These are phyloP conservation scores for Nasonovia ribisnigri DNA, from an alignment of 2,888 invertebrate genomes.

Conservation along the genomic window DNA sequence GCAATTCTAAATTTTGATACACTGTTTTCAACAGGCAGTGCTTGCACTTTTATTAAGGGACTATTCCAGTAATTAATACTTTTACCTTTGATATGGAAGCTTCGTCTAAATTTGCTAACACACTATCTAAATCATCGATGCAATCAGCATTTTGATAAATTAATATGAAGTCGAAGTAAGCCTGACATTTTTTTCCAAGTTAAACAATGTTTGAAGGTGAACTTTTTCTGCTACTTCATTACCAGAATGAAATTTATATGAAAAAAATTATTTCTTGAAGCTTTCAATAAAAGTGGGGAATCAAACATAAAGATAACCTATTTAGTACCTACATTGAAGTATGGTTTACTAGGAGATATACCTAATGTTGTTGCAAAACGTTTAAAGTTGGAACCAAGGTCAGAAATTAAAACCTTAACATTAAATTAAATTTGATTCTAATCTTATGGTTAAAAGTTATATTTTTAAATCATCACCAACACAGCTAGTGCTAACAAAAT, in stretches of 20 bases:
- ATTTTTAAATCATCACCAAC: background rate
- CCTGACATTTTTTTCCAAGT: background rate
- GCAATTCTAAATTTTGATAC: too few relatives aligned
- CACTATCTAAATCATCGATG: background rate
- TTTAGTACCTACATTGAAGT: background rate
- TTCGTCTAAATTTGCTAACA: background rate
- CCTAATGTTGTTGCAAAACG: background rate
- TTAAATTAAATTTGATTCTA: background rate
- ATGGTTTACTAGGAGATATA: background rate
- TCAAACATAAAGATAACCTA: background rate
- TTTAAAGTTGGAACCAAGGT: background rate
- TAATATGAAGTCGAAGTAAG: too few relatives aligned
- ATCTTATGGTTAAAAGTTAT: background rate
- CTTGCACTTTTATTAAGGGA: background rate
- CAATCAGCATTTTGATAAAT: background rate
- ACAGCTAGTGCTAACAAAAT: background rate
- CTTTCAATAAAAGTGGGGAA: background rate
- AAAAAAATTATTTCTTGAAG: conserved; percentile 3
- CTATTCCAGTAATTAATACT: conserved; percentile 5
- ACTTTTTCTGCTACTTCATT: background rate
- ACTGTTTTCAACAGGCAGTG: too few relatives aligned
- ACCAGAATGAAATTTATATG: background rate
- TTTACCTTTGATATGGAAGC: conserved; percentile 15
- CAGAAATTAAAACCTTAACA: conserved; percentile 12
- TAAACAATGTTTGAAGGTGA: background rate